Conservation (phyloP, 2,888 invertebrate genomes). For the Apocheima hispidaria region DNA sequence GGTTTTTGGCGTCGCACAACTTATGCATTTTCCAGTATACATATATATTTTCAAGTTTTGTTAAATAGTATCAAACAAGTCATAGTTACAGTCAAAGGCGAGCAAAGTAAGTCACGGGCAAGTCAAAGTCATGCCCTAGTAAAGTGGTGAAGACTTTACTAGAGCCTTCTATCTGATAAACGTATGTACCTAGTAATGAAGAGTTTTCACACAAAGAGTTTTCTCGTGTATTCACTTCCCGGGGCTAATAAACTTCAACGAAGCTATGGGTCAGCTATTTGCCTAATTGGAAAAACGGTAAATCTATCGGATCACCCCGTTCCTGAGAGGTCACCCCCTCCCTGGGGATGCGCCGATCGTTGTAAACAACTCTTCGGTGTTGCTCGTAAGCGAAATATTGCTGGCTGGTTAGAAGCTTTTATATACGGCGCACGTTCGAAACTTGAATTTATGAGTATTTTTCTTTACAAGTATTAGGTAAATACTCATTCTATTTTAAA, state of each 20-base stretch:
- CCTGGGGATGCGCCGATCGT: slow-evolving; percentile 63
- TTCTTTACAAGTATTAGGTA: slow-evolving; percentile 1
- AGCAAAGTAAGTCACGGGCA: no score
- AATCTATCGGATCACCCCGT: slow-evolving; percentile 67
- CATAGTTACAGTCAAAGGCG: no score
- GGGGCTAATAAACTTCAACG: slow-evolving; percentile 29
- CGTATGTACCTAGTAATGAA: no score
- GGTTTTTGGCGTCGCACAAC: no score
- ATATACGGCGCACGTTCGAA: slow-evolving; percentile 25
- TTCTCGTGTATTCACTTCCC: neutral
- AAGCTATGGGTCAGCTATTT: slow-evolving; percentile 57
- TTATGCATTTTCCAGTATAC: no score
- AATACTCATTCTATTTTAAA: slow-evolving; percentile 11
- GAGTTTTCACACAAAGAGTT: no score
- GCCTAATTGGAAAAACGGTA: slow-evolving; percentile 69
- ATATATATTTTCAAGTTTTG: no score
- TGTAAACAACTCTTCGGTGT: slow-evolving; percentile 68
- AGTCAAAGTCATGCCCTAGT: no score
- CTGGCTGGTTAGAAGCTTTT: slow-evolving; percentile 32
- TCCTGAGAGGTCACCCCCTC: slow-evolving; percentile 65
- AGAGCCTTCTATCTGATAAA: no score
- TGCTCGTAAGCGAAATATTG: slow-evolving; percentile 70
- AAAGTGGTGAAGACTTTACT: no score
- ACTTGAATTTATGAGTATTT: slow-evolving; percentile 24
- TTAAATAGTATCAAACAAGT: no score